Percentiles rank a stretch among this genome's conserved stretches.
Conservation (phyloP, 2,113 vertebrate species). For the Bubalus kerabau region DNA sequence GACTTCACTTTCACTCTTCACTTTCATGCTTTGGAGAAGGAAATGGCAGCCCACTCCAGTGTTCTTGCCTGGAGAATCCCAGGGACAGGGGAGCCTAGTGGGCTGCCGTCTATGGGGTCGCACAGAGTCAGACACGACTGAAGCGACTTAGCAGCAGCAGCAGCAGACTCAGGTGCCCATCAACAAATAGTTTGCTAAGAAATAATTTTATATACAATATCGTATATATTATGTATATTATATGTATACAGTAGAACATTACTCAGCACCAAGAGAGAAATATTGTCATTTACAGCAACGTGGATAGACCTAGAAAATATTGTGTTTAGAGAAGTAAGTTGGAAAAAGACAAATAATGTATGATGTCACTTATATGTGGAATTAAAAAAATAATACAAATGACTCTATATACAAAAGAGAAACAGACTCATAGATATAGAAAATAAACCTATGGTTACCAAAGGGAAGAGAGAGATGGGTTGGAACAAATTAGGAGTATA, state of each 20-base stretch:
- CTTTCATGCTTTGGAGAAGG: too few relatives aligned
- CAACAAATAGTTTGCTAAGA: background rate
- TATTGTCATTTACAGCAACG: background rate
- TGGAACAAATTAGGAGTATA: background rate
- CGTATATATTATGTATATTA: too few relatives aligned
- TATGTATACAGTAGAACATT: too few relatives aligned
- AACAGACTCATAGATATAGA: background rate
- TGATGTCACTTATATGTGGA: background rate
- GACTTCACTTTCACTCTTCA: too few relatives aligned
- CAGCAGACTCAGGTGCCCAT: background rate
- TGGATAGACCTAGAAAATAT: background rate
- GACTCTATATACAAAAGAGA: background rate
- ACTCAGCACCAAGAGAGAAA: background rate
- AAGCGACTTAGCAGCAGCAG: too few relatives aligned
- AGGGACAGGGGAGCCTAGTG: too few relatives aligned
- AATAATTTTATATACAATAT: too few relatives aligned
- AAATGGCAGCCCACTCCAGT: too few relatives aligned
- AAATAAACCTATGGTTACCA: background rate
- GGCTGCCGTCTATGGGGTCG: too few relatives aligned
- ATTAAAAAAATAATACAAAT: background rate
- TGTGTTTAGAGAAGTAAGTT: background rate
- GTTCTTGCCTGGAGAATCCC: too few relatives aligned
- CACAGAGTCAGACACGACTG: too few relatives aligned
- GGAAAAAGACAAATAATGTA: background rate
- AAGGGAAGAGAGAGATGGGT: background rate